These are phyloP conservation scores for Paramuricea clavata DNA, from an alignment of 92 coral and sea anemone species.

Conservation along the genomic window DNA sequence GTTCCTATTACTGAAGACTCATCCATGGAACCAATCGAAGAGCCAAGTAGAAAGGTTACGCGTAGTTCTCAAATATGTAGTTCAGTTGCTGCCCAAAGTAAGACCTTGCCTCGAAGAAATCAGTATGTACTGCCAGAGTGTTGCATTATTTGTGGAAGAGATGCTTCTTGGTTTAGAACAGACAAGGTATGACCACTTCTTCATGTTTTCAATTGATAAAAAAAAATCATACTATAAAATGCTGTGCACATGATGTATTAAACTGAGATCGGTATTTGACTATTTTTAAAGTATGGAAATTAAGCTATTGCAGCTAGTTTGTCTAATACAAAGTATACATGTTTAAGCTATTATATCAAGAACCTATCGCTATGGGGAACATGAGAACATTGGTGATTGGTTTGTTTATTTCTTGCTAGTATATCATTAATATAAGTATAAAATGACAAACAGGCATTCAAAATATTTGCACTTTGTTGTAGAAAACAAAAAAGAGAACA, in stretches of 20 bases:
- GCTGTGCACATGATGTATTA: too few species aligned
- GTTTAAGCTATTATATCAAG: too few species aligned
- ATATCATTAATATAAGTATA: too few species aligned
- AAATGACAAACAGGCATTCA: background rate
- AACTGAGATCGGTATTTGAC: too few species aligned
- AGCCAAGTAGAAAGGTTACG: constrained; percentile 26
- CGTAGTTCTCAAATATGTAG: too few species aligned
- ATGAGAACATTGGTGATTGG: too few species aligned
- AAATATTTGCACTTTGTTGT: constrained; percentile 17
- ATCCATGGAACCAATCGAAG: constrained; percentile 6
- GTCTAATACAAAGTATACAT: too few species aligned
- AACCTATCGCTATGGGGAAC: too few species aligned
- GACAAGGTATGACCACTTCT: background rate
- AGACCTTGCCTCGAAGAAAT: constrained; percentile 21
- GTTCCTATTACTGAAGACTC: background rate
- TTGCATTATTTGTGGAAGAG: constrained; percentile 32
- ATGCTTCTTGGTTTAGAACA: constrained; percentile 14
- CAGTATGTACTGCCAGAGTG: constrained; percentile 13
- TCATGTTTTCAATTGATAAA: background rate
- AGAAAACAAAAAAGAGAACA: constrained; percentile 12
- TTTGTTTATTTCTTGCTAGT: too few species aligned
- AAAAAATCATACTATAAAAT: background rate
- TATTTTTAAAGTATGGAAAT: too few species aligned
- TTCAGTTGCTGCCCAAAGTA: background rate
- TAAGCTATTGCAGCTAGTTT: too few species aligned